Percentiles rank a stretch among this genome's conserved stretches.
phyloP scores from a whole-genome alignment of 2,113 vertebrate species.

The Neotragus pygmaeus region DNA sequence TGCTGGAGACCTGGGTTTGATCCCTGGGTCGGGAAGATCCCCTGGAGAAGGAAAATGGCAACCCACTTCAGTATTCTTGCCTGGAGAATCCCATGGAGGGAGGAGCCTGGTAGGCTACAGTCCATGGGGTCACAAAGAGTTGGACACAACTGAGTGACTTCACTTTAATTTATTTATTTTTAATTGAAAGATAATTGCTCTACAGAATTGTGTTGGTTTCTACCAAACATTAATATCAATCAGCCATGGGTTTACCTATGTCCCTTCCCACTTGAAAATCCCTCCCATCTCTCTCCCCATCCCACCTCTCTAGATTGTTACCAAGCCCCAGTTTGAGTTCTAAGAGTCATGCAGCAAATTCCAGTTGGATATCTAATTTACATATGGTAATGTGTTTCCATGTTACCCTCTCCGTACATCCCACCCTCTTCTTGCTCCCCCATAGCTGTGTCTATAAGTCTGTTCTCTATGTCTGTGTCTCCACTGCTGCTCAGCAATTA shows the following conservation, averaged over 20 bases:
- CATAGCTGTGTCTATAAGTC: background rate
- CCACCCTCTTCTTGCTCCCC: background rate
- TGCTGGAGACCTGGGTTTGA: too few species aligned
- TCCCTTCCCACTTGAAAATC: background rate
- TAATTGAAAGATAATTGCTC: background rate
- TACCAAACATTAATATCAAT: background rate
- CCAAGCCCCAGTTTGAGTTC: background rate
- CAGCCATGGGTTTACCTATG: background rate
- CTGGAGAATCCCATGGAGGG: too few species aligned
- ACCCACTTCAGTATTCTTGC: too few species aligned
- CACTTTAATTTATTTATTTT: background rate
- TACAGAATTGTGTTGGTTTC: background rate
- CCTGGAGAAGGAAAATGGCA: too few species aligned
- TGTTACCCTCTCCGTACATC: background rate
- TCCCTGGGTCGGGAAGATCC: too few species aligned
- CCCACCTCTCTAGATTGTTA: background rate
- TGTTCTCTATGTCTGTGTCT: background rate
- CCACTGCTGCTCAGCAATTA: background rate
- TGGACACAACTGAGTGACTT: too few species aligned
- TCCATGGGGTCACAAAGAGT: too few species aligned
- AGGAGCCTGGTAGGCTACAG: too few species aligned
- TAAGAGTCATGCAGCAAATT: background rate
- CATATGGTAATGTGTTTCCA: background rate
- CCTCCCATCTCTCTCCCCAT: background rate
- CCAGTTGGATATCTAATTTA: background rate